phyloP scores from a whole-genome alignment of 2,888 invertebrate species.

The Seira sanloemensis region DNA sequence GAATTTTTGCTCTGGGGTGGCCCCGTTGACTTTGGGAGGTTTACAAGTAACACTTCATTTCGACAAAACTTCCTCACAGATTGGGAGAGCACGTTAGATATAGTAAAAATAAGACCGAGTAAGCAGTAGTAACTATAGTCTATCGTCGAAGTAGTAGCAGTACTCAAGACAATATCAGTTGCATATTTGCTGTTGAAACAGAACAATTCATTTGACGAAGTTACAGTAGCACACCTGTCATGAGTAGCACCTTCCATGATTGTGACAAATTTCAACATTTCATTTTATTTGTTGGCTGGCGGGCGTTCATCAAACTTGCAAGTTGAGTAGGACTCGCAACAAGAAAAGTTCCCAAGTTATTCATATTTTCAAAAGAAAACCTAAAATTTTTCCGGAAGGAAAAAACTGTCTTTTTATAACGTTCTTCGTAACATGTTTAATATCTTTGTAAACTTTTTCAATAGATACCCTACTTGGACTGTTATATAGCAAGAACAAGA shows the following conservation, averaged over 20 bases:
- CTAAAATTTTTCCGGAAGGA: neutral
- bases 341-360: neutral
- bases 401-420: conserved; percentile 1
- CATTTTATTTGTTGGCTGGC: conserved; percentile 55
- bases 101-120: neutral
- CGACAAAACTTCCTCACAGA: neutral
- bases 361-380: neutral
- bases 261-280: conserved; percentile 52
- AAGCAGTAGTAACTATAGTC: conserved; percentile 2
- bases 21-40: conserved; percentile 13
- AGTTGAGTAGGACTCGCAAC: neutral
- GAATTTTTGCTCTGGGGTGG: neutral
- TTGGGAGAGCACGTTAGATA: neutral
- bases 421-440: neutral
- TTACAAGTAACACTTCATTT: neutral
- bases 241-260: conserved; percentile 61
- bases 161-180: conserved; percentile 25
- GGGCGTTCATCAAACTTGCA: conserved; percentile 30
- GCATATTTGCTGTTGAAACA: conserved; percentile 8
- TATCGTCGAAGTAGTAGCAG: conserved; percentile 22
- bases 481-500: neutral
- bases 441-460: neutral
- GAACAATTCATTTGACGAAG: conserved; percentile 9
- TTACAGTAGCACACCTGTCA: conserved; percentile 25
- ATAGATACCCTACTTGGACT: neutral